Evolutionary conservation across 2,888 invertebrate genomes (phyloP).

Genomic region (Pasiphila rectangulata): DNA sequence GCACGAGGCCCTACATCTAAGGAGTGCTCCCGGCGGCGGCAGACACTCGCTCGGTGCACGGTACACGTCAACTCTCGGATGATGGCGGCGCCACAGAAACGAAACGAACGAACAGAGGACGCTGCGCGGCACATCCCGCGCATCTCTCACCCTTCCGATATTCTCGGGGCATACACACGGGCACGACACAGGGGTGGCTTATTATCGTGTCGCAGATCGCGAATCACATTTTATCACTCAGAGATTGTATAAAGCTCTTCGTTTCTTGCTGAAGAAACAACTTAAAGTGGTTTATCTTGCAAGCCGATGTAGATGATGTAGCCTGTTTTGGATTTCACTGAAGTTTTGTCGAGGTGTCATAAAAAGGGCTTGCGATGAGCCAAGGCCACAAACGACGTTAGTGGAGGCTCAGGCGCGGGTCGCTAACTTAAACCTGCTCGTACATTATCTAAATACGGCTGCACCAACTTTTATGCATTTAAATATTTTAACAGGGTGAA

Average conservation of each 20-base stretch:
- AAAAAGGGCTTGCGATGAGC: no score
- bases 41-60: constrained; percentile 32
- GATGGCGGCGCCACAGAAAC: constrained; percentile 68
- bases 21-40: constrained; percentile 50
- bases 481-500: no score
- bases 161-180: constrained; percentile 27
- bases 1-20: constrained; percentile 55
- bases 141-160: constrained; percentile 65
- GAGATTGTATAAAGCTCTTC: constrained; percentile 14
- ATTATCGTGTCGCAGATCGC: constrained; percentile 26
- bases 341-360: no score
- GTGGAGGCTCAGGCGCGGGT: no score
- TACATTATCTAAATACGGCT: no score
- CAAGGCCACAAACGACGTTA: no score
- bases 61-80: constrained; percentile 60
- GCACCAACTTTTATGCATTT: no score
- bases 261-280: constrained; percentile 11
- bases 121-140: constrained; percentile 78
- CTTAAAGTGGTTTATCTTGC: constrained; percentile 11
- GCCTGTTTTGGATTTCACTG: no score
- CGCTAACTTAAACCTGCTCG: no score
- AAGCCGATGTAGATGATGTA: no score
- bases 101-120: constrained; percentile 59
- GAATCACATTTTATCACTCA: constrained; percentile 19
- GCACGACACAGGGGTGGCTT: constrained; percentile 13